A percentile compares a stretch with the other conserved stretches of the same genome.
Conservation (phyloP, 1,140 invertebrate genomes). For the Zelostemma sp. region DNA sequence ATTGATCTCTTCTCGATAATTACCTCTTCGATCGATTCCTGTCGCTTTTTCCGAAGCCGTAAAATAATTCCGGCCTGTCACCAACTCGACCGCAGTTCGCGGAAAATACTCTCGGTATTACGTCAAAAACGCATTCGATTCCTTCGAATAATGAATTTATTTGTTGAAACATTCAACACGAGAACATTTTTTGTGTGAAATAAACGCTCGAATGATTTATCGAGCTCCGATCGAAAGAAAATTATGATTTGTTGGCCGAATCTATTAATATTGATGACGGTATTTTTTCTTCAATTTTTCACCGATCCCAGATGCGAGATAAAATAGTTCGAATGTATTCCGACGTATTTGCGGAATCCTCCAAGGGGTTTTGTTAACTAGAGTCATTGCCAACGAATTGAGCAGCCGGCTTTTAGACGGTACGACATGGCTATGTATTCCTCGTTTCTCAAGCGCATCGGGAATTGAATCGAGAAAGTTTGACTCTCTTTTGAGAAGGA, state of each 20-base stretch:
- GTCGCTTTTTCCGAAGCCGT: no score
- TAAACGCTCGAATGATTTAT: no score
- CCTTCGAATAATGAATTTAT: no score
- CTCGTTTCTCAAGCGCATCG: conserved; percentile 29
- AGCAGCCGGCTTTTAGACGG: conserved; percentile 22
- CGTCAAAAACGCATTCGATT: no score
- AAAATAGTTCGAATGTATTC: conserved; percentile 26
- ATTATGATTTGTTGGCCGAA: no score
- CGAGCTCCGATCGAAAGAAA: no score
- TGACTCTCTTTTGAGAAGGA: conserved; percentile 30
- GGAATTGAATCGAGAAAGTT: conserved; percentile 39
- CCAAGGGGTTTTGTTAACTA: conserved; percentile 27
- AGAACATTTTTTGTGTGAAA: no score
- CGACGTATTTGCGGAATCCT: conserved; percentile 20
- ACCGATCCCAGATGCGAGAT: conserved; percentile 15
- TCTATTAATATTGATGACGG: no score
- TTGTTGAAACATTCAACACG: no score
- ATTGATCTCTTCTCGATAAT: conserved; percentile 67
- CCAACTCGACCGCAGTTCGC: no score
- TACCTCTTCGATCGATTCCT: conserved; percentile 43
- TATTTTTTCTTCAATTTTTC: no score
- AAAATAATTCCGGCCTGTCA: conserved; percentile 1
- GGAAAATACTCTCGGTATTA: no score
- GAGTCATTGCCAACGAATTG: conserved; percentile 26
- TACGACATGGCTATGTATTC: conserved; percentile 22